Conservation (phyloP, 1,140 invertebrate genomes). For the Augochlora pura region DNA sequence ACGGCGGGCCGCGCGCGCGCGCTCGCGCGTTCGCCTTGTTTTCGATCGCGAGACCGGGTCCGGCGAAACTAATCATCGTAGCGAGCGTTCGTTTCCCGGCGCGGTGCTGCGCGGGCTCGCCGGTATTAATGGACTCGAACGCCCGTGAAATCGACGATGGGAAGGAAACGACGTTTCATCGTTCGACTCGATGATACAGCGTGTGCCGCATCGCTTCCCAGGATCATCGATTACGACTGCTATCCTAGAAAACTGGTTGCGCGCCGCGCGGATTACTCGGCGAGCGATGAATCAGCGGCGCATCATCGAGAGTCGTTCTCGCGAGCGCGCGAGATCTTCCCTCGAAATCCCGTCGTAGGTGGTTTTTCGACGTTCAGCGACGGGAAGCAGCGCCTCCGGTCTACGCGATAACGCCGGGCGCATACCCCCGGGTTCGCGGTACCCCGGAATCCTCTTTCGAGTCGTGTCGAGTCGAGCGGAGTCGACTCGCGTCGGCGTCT, state of each 20-base stretch:
- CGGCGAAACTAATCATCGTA: slow-evolving; percentile 38
- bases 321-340: not conserved
- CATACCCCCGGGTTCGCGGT: not conserved
- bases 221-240: slow-evolving; percentile 32
- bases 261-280: slow-evolving; percentile 7
- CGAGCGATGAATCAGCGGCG: slow-evolving; percentile 48
- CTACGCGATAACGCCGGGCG: slow-evolving; percentile 10
- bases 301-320: slow-evolving; percentile 13
- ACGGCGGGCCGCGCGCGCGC: no score
- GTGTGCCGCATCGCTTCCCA: slow-evolving; percentile 11
- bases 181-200: slow-evolving; percentile 14
- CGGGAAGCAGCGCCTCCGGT: not conserved
- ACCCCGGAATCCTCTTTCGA: not conserved
- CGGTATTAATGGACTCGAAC: slow-evolving; percentile 34
- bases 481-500: not conserved
- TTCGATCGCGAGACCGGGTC: no score
- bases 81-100: slow-evolving; percentile 9
- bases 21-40: no score
- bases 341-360: not conserved
- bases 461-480: no score
- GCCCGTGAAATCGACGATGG: slow-evolving; percentile 30
- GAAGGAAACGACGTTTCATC: slow-evolving; percentile 34
- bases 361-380: no score
- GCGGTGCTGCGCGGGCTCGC: no score
- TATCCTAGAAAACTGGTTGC: slow-evolving; percentile 33